Base-by-base conservation (phyloP, 1,140 invertebrate genomes). In the Tetramorium parvispinum region DNA sequence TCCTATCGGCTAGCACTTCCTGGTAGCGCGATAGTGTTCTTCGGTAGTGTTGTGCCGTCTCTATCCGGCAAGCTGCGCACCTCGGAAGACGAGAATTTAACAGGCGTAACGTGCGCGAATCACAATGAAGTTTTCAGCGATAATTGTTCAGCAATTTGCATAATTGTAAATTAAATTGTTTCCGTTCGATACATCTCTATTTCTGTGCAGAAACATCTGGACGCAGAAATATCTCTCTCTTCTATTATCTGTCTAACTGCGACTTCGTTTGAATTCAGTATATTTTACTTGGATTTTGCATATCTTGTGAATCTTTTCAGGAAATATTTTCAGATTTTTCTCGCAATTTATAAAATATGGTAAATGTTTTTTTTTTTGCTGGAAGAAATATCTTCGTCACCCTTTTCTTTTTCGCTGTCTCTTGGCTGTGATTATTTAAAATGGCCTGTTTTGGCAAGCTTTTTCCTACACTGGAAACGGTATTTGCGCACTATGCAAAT, bases 121-220 rank as follows among this genome's bases (percentile, higher is more conserved):
- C 8, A 65, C 46, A 16, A 51, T 21, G 3, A 21, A 27, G n/a
- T 13, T 53, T 51, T 46, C 32, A 79, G 40, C 46, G 61, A 51
- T 51, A 51, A 66, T 79, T 40, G n/a, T 79, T 6, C 27, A 7
- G 77, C 61, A 27, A 10, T 46, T 79, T 66, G 11, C 21, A 40
- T 27, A 40, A 79, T 68, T 21, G 3, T 8, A 24, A 40, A 0
- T 68, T 5, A 24, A 68, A 79, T 79, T 53, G 13, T 6, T 66
- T 43, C 63, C 32, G 8, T 21, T 53, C 27, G n/a, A 16, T 66
- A 18, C n/a, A 24, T 51, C n/a, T n/a, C 46, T 18, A 51, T 51
- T 65, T 65, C 57, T 21, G 4, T 21, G 61, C n/a, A n/a, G 32
- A 32, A 78, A 63, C 5, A 55, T 43, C n/a, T 51, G n/a, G 8